Conservation (phyloP, 2,888 invertebrate genomes). For the Drosophila rubida region DNA sequence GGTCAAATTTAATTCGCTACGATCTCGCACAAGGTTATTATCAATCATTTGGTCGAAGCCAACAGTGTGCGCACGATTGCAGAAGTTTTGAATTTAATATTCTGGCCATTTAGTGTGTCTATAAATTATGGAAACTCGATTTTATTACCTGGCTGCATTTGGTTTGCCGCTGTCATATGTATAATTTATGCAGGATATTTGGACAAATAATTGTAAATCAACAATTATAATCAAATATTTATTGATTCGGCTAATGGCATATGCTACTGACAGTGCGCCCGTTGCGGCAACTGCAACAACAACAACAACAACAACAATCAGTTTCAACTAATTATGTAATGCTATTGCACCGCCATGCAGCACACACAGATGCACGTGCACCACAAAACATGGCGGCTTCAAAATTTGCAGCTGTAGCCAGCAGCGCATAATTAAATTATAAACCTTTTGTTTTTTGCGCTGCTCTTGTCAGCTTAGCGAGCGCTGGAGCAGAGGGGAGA, state of each 20-base stretch:
- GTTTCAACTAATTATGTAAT: conserved; percentile 57
- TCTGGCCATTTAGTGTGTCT: background rate
- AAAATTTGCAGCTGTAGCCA: conserved; percentile 28
- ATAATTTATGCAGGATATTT: conserved; percentile 52
- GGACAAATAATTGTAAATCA: conserved; percentile 66
- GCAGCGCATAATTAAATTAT: conserved; percentile 57
- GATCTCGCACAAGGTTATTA: background rate
- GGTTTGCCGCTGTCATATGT: conserved; percentile 25
- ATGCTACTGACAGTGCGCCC: conserved; percentile 15
- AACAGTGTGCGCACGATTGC: background rate
- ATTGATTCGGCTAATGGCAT: conserved; percentile 64
- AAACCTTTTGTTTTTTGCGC: conserved; percentile 31
- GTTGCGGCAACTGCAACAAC: conserved; percentile 5
- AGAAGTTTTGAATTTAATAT: background rate
- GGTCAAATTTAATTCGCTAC: background rate
- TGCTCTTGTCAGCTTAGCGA: background rate
- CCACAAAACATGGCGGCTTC: conserved; percentile 38
- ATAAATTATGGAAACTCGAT: conserved; percentile 13
- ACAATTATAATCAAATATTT: conserved; percentile 74
- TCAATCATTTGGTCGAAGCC: background rate
- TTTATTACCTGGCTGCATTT: conserved; percentile 6
- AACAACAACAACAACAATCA: conserved; percentile 18
- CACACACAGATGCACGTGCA: conserved; percentile 1
- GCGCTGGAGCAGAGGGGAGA: too few relatives aligned
- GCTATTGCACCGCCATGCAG: conserved; percentile 36